phyloP scores from a whole-genome alignment of 2,113 vertebrate species.

The Pituophis catenifer region DNA sequence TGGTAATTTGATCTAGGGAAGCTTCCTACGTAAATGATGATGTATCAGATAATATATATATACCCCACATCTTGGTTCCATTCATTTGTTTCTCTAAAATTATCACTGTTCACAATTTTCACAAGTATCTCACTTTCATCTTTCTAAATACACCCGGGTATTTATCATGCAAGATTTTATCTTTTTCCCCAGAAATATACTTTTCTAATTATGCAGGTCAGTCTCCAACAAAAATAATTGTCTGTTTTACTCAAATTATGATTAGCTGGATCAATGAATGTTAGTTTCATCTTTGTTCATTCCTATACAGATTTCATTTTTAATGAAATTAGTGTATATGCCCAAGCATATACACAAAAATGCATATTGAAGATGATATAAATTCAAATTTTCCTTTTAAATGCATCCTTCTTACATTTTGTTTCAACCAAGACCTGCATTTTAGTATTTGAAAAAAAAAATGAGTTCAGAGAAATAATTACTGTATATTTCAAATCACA shows the following conservation, averaged over 20 bases:
- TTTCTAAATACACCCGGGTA: background rate
- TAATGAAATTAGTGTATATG: background rate
- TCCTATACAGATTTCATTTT: background rate
- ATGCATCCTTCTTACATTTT: background rate
- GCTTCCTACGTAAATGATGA: background rate
- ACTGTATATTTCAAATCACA: background rate
- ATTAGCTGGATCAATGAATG: background rate
- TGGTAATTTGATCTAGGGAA: background rate
- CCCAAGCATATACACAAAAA: background rate
- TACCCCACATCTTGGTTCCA: background rate
- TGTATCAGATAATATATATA: background rate
- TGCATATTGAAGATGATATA: background rate
- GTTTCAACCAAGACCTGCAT: background rate
- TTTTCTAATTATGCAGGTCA: background rate
- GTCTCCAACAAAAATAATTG: background rate
- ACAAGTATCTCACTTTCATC: background rate
- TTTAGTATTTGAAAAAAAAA: background rate
- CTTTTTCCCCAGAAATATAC: background rate
- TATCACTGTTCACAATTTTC: background rate
- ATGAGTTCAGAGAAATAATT: background rate
- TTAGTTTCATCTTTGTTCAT: background rate
- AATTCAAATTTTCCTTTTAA: background rate
- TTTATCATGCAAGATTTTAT: background rate
- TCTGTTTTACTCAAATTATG: background rate
- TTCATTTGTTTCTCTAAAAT: background rate